Evolutionary conservation across 2,797 vertebrate species (phyloP), one percentile per base, ranked within the genome.

Genomic region (Urocyon cinereoargenteus): DNA sequence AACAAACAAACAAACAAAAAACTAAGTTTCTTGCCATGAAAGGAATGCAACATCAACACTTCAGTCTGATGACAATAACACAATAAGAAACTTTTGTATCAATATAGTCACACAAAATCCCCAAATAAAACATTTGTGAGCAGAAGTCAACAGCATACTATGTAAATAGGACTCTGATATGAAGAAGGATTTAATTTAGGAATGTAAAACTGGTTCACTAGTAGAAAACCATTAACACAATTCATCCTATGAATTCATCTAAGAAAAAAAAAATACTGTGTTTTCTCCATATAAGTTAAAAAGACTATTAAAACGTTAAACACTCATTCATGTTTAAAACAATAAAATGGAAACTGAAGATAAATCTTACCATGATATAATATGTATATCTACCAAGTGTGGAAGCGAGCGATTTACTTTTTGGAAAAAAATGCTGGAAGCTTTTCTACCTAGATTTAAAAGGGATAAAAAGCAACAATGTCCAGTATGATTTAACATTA

Each of bases 1-100:
- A 45, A 40, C 40, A 40, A 40, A 40, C 40, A 40, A 40, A 40
- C 40, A 45, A 45, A 45, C 40, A 45, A n/a, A 86, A 90, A 61
- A 34, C 5, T 36, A 36, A 45, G 4, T 21, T 36, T 90, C 10
- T 73, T 22, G 31, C 3, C 21, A 19, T 36, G 4, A 19, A 51
- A 22, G 9, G 4, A 51, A 1, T 13, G 7, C 34, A 28, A 5
- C 1, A n/a, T n/a, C 28, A 10, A 55, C 4, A 5, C 53, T 11
- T 24, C 16, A 34, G 5, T 66, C 28, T 70, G 22, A 51, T 31
- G 82, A 53, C 31, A 8, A 57, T 0, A 57, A 5, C 0, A 22
- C 49, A 53, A 85, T 28, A 22, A 9, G 14, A 28, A 88, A 4
- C 4, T 70, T 31, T 15, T 2, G 6, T 22, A 26, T 49, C 3